Percentiles rank a stretch among this genome's conserved stretches.
These are phyloP conservation scores for Chaetops frenatus DNA, from an alignment of 2,113 vertebrate species.

Conservation along the genomic window DNA sequence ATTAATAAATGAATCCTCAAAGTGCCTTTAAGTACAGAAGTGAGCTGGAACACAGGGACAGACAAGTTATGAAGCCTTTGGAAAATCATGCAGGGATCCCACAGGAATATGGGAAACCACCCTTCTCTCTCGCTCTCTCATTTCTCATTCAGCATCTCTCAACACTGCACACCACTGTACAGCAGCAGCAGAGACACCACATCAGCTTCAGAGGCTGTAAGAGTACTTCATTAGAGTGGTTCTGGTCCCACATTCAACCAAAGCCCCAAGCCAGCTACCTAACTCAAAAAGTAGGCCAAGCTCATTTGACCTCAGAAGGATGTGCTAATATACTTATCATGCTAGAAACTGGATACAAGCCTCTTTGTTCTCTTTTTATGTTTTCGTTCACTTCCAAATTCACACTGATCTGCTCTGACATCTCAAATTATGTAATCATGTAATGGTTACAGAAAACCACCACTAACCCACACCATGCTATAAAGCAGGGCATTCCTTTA, in stretches of 20 bases:
- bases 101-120: background rate
- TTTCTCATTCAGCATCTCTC: background rate
- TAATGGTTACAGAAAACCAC: background rate
- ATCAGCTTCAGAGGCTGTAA: background rate
- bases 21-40: background rate
- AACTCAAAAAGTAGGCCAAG: background rate
- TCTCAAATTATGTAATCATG: background rate
- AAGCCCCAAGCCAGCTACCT: background rate
- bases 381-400: background rate
- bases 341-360: background rate
- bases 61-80: background rate
- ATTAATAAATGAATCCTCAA: background rate
- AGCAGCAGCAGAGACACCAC: background rate
- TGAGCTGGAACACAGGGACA: background rate
- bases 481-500: background rate
- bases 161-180: background rate
- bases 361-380: background rate
- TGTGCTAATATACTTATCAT: background rate
- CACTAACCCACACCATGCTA: background rate
- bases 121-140: background rate
- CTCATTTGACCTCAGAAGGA: background rate
- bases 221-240: background rate
- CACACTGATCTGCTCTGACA: constrained; percentile 24
- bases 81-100: background rate
- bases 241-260: background rate